Percentiles rank a stretch among this genome's conserved stretches.
phyloP scores from a whole-genome alignment of 64 coral and sea anemone genomes.

The Stichodactyla helianthus region DNA sequence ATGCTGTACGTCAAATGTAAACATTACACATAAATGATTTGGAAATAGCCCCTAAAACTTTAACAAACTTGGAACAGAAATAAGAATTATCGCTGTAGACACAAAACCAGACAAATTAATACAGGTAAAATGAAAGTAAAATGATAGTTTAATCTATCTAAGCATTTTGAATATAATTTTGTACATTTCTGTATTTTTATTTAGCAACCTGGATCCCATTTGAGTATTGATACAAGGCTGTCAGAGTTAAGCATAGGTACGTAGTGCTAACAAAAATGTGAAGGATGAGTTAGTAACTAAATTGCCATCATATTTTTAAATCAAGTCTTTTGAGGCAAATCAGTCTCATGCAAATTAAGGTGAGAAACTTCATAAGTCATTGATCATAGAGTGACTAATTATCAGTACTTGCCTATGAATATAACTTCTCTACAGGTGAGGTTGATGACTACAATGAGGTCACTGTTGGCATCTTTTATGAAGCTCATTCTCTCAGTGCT shows the following conservation, averaged over 20 bases:
- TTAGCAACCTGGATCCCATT: conserved; percentile 82
- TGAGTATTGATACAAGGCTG: conserved; percentile 89
- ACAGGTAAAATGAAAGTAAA: neutral
- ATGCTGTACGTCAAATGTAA: neutral
- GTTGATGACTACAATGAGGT: neutral
- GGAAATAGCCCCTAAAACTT: neutral
- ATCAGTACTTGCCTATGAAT: too few species aligned
- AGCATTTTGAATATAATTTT: neutral
- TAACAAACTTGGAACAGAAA: too few species aligned
- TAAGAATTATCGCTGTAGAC: too few species aligned
- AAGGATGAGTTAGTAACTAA: neutral
- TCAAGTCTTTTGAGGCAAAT: too few species aligned
- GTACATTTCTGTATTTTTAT: neutral
- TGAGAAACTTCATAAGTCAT: too few species aligned
- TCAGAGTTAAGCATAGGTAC: conserved; percentile 76
- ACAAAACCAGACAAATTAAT: too few species aligned
- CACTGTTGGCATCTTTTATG: neutral
- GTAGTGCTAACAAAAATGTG: neutral
- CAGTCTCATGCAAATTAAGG: too few species aligned
- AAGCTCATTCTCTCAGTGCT: neutral
- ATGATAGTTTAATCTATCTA: neutral
- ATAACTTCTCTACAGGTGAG: neutral
- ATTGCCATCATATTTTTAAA: too few species aligned
- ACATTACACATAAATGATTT: neutral
- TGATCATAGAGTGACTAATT: too few species aligned